Evolutionary conservation across 1,140 invertebrate genomes (phyloP).

Genomic region (Acromyrmex heyeri): DNA sequence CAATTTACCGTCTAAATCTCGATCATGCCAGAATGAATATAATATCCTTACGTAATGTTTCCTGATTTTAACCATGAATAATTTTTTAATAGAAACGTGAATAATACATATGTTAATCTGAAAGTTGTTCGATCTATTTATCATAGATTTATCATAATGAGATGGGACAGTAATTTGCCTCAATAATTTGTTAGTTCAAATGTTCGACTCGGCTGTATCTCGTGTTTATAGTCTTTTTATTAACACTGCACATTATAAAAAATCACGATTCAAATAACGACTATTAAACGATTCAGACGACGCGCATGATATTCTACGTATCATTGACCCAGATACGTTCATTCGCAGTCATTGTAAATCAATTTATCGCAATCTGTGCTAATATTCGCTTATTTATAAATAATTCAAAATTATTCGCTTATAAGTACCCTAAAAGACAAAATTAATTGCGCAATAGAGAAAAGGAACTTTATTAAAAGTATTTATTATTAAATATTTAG

Average conservation of each 20-base stretch:
- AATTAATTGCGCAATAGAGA: conserved; percentile 5
- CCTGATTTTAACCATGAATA: not conserved
- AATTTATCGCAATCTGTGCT: conserved; percentile 75
- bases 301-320: conserved; percentile 11
- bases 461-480: conserved; percentile 6
- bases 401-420: conserved; percentile 42
- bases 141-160: not conserved
- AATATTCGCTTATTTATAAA: conserved; percentile 57
- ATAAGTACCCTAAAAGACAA: conserved; percentile 16
- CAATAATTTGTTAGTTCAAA: conserved; percentile 3
- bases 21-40: not conserved
- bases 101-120: not conserved
- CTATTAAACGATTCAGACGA: conserved; percentile 1
- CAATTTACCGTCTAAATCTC: not conserved
- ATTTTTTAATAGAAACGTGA: not conserved
- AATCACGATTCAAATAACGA: conserved; percentile 28
- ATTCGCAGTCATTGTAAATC: conserved; percentile 78
- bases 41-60: not conserved
- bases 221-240: conserved; percentile 1
- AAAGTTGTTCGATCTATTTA: not conserved
- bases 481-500: not conserved
- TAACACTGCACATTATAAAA: conserved; percentile 13
- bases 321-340: conserved; percentile 72
- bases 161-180: not conserved
- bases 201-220: not conserved